A percentile compares a stretch with the other conserved stretches of the same genome.
These are phyloP conservation scores for Cheilosia grossa DNA, from an alignment of 2,888 invertebrate species.

Conservation along the genomic window DNA sequence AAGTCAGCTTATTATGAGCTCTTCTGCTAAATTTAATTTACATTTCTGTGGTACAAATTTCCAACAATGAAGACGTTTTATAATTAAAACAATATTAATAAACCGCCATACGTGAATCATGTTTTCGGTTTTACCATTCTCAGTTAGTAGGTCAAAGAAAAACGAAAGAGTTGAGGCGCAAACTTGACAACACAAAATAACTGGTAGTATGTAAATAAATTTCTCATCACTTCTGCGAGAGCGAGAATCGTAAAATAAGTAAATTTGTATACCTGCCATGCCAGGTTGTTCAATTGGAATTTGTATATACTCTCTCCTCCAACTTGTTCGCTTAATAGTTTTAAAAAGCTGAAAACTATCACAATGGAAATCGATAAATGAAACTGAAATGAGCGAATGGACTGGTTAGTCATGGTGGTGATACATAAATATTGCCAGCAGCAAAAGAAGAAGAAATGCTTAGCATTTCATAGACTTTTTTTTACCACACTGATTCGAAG, in stretches of 20 bases:
- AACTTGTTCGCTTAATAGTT: neutral
- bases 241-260: neutral
- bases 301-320: neutral
- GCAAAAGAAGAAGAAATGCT: too few relatives aligned
- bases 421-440: neutral
- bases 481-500: too few relatives aligned
- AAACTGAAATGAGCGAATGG: slow-evolving; percentile 1
- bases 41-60: too few relatives aligned
- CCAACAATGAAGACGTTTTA: too few relatives aligned
- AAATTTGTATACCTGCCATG: neutral
- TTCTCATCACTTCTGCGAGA: slow-evolving; percentile 9
- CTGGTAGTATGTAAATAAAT: slow-evolving; percentile 12
- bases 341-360: neutral
- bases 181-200: slow-evolving; percentile 22
- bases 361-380: slow-evolving; percentile 7
- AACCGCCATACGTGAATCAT: slow-evolving; percentile 1
- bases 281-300: neutral
- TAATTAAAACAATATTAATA: too few relatives aligned
- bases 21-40: neutral
- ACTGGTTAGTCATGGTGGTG: neutral
- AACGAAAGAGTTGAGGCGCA: slow-evolving; percentile 61
- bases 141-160: slow-evolving; percentile 47
- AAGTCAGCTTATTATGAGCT: neutral
- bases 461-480: too few relatives aligned
- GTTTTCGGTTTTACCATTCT: slow-evolving; percentile 21